These are phyloP conservation scores for Diacarnus erythraeanus DNA, from an alignment of 37 sponge, comb jelly and placozoan genomes.

Conservation along the genomic window DNA sequence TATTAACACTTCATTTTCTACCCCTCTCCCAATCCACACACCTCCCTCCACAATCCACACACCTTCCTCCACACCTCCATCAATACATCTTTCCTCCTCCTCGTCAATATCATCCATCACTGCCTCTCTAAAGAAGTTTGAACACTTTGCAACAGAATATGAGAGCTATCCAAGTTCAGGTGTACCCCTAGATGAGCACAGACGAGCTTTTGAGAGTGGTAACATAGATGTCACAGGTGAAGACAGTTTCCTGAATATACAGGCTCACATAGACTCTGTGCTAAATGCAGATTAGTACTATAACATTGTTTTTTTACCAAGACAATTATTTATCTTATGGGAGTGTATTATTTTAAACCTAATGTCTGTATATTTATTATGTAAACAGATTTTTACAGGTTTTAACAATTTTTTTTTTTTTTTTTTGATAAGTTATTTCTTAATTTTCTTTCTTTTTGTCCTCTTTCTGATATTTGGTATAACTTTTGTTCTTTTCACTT, in stretches of 20 bases:
- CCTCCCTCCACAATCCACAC: conserved; percentile 1
- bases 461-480: not conserved
- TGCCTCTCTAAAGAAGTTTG: not conserved
- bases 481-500: conserved; percentile 1
- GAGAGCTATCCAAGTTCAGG: no score
- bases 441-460: conserved; percentile 3
- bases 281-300: not conserved
- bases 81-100: no score
- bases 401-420: conserved; percentile 8
- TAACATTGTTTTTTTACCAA: not conserved
- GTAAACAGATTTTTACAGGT: no score
- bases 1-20: not conserved
- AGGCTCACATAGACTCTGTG: not conserved
- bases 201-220: conserved; percentile 24
- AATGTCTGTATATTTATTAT: not conserved
- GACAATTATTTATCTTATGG: conserved; percentile 1
- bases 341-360: not conserved
- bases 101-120: not conserved
- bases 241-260: conserved; percentile 43
- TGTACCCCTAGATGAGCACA: not conserved
- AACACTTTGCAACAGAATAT: not conserved
- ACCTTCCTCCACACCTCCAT: conserved; percentile 4
- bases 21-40: not conserved
- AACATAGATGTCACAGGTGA: conserved; percentile 28
- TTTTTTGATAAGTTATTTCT: conserved; percentile 2